Evolutionary conservation across 2,888 invertebrate genomes (phyloP), one percentile per base, ranked within the genome.

Genomic region (Tinea pellionella): DNA sequence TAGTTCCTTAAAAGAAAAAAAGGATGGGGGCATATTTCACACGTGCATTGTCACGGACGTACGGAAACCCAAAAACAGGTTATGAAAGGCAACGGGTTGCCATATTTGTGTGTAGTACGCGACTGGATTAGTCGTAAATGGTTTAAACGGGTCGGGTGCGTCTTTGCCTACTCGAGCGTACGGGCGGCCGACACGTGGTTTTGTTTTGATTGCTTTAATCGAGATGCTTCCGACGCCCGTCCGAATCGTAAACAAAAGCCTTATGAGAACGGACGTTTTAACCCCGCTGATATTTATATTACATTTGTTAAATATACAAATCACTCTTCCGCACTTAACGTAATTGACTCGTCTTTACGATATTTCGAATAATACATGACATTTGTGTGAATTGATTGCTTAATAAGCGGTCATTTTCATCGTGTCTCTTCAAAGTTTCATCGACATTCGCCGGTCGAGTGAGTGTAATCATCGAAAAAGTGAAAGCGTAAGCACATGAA

Each of bases 51-150:
- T 61, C 73, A 74, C 78, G 80, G 78, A 75, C 78, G 73, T 77
- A 82, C 85, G 81, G 78, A 83, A 81, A 83, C 85, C 86, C 85
- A 78, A 86, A 87, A 86, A 86, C 86, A 83, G 85, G 86, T 86
- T 87, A 81, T 78, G 78, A 80, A 77, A 80, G 75, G 77, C 80
- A 80, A 73, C 61, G 57, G 77, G 80, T 82, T 84, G 78, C 86
- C 86, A 83, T 81, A 80, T 84, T 84, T 80, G 85, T 76, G 75
- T 72, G 73, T 74, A 71, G 72, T 72, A 73, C 76, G 75, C 74
- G 78, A 80, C 81, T 82, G 86, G 83, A 84, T 85, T 84, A 84
- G 82, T 82, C 84, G 82, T 85, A 87, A 85, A 86, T 78, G 86
- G 86, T 78, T 80, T 77, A 83, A 85, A 83, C 86, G 75, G 75